A percentile compares a stretch with the other conserved stretches of the same genome.
Conservation (phyloP, 2,113 vertebrate species). For the Sapayoa aenigma region DNA sequence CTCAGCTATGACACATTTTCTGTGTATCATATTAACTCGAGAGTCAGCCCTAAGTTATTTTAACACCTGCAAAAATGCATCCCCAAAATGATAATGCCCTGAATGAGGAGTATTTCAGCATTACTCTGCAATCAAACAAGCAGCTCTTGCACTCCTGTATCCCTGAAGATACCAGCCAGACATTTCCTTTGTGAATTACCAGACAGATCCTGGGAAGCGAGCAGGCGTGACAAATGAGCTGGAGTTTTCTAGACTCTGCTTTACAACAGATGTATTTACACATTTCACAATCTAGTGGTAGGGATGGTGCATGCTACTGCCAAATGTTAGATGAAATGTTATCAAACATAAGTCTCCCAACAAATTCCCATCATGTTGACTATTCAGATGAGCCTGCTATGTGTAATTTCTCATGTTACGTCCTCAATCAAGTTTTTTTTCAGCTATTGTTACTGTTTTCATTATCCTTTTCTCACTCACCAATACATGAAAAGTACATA, state of each 20-base stretch:
- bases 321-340: conserved; percentile 52
- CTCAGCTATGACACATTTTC: not conserved
- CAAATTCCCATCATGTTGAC: not conserved
- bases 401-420: not conserved
- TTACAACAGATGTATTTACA: conserved; percentile 73
- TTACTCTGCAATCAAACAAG: conserved; percentile 9
- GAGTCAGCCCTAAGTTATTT: not conserved
- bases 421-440: not conserved
- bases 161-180: not conserved
- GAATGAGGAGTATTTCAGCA: conserved; percentile 13
- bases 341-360: conserved; percentile 56
- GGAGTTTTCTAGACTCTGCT: not conserved
- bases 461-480: not conserved
- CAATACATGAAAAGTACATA: not conserved
- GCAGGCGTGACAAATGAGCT: conserved; percentile 63
- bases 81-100: not conserved
- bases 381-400: not conserved
- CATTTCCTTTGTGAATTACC: not conserved
- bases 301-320: conserved; percentile 24
- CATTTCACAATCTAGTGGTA: conserved; percentile 30
- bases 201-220: conserved; percentile 25
- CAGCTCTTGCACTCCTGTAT: not conserved
- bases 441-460: not conserved
- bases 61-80: not conserved
- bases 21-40: not conserved